These are phyloP conservation scores for Paedocypris sp. DNA, from an alignment of 2,113 vertebrate genomes.

Conservation along the genomic window DNA sequence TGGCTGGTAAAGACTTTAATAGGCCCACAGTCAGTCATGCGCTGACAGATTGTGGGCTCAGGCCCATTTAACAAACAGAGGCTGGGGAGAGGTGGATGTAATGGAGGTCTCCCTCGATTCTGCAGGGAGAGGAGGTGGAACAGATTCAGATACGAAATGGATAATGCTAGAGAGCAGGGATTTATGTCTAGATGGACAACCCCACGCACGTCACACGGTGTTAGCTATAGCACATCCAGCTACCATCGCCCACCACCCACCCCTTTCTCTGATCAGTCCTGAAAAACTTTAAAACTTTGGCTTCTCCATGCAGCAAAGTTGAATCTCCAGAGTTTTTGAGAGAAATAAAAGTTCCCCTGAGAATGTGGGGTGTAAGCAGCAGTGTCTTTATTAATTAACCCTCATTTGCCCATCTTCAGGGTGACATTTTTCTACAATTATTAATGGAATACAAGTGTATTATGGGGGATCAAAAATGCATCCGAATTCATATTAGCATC, in stretches of 20 bases:
- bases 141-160: constrained; percentile 15
- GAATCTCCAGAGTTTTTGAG: neutral
- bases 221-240: constrained; percentile 36
- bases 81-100: neutral
- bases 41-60: constrained; percentile 23
- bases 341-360: neutral
- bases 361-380: constrained; percentile 3
- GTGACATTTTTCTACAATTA: neutral
- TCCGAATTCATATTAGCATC: neutral
- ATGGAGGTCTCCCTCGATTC: neutral
- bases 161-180: constrained; percentile 24
- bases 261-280: constrained; percentile 44
- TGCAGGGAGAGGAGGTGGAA: constrained; percentile 9
- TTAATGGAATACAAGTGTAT: neutral
- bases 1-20: constrained; percentile 35
- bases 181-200: constrained; percentile 22
- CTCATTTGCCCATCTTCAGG: constrained; percentile 5
- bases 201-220: constrained; percentile 26
- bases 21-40: constrained; percentile 21
- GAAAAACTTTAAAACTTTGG: constrained; percentile 15
- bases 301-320: no score
- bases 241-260: constrained; percentile 43
- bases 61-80: constrained; percentile 8
- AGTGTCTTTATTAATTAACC: constrained; percentile 24
- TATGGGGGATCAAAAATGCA: no score